These are phyloP conservation scores for Pristis pectinata DNA, from an alignment of 2,797 vertebrate genomes.

Conservation along the genomic window DNA sequence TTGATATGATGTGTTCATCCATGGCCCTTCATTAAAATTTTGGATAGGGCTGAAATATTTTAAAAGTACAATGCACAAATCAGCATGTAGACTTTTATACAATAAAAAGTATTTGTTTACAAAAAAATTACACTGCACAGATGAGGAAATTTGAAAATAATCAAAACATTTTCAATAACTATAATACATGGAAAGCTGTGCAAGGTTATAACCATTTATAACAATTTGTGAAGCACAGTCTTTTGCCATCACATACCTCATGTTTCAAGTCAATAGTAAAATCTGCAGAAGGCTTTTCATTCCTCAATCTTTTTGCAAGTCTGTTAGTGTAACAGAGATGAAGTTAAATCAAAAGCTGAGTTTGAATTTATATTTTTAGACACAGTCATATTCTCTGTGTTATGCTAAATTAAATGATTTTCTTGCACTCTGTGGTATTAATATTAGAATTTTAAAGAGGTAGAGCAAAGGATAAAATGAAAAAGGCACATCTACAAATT, in stretches of 20 bases:
- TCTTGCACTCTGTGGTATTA: not conserved
- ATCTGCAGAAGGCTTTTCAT: slow-evolving; percentile 84
- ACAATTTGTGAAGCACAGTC: not conserved
- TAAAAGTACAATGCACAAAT: not conserved
- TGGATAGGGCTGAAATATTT: not conserved
- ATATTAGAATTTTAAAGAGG: not conserved
- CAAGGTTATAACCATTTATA: not conserved
- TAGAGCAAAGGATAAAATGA: not conserved
- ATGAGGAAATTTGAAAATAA: not conserved
- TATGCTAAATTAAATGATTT: not conserved
- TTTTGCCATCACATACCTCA: slow-evolving; percentile 66
- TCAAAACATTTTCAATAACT: not conserved
- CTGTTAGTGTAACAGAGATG: slow-evolving; percentile 54
- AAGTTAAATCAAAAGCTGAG: slow-evolving; percentile 39
- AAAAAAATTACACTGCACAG: not conserved
- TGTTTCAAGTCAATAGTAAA: slow-evolving; percentile 97
- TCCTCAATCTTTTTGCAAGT: slow-evolving; percentile 75
- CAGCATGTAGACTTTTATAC: too few relatives aligned
- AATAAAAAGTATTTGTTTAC: not conserved
- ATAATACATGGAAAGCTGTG: not conserved
- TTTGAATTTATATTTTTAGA: not conserved
- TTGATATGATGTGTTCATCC: not conserved
- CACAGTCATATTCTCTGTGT: not conserved
- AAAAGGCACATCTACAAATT: not conserved
- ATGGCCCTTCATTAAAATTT: not conserved